These are phyloP conservation scores for Falco peregrinus DNA, from an alignment of 2,797 vertebrate species.

Conservation along the genomic window DNA sequence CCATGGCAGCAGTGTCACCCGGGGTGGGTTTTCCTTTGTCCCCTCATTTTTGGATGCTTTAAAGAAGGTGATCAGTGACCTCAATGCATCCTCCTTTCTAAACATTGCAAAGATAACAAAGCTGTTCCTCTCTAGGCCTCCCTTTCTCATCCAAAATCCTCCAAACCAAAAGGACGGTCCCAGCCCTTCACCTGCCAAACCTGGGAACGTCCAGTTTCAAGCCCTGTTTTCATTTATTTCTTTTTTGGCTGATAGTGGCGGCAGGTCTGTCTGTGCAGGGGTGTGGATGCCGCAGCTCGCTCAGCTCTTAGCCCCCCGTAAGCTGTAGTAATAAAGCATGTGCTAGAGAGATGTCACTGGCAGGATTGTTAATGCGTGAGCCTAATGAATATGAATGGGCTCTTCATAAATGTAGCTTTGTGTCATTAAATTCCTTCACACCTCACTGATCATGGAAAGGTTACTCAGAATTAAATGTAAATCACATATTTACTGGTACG, in stretches of 20 bases:
- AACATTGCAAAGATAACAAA: neutral
- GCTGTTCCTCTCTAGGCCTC: neutral
- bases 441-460: slow-evolving; percentile 77
- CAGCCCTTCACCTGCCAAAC: neutral
- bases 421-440: slow-evolving; percentile 83
- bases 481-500: slow-evolving; percentile 86
- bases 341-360: slow-evolving; percentile 57
- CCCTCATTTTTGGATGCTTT: neutral
- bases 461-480: slow-evolving; percentile 86
- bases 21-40: neutral
- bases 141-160: neutral
- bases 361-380: slow-evolving; percentile 72
- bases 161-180: fast-evolving
- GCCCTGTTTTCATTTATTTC: neutral
- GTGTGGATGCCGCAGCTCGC: neutral
- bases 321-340: slow-evolving; percentile 61
- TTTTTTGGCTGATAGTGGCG: neutral
- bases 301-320: slow-evolving; percentile 52
- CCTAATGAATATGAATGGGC: slow-evolving; percentile 88
- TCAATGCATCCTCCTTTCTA: neutral
- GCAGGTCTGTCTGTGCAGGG: neutral
- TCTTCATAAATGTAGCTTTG: slow-evolving; percentile 70
- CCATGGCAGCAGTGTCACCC: too few relatives aligned
- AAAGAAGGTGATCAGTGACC: neutral
- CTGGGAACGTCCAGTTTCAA: neutral